Base-by-base conservation (phyloP, 2,888 invertebrate species). In the Digitonthophagus gazella region DNA sequence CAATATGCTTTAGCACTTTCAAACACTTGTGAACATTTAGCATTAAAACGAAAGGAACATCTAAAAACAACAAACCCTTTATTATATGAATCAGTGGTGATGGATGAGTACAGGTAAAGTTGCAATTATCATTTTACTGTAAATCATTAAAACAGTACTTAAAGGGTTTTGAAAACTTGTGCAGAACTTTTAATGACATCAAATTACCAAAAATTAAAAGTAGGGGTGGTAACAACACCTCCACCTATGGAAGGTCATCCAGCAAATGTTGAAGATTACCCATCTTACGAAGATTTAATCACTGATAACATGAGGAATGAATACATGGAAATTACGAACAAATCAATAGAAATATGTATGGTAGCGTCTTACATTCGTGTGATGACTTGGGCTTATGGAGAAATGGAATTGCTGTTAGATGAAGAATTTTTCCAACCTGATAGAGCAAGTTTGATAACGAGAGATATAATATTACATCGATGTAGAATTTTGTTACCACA, bases 201-300 rank as follows among this genome's bases (percentile, higher is more conserved):
- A 6, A 54, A 64, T 8, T 69, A 64, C 28, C 11, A 28, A 22
- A 69, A 66, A 64, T 16, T n/a, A 0, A 3, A 44, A 57, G 64
- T 56, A 2, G 61, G 55, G 14, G 64, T 20, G 18, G 56, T 67
- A 2, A 57, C 66, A 2, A 67, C 66, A 5, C 54, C 20, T 18
- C 16, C 22, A 8, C 61, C 69, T 8, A 56, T 66, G 3, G 64
- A 67, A 54, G 28, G 58, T 15, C 67, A 67, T 61, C 22, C 22
- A n/a, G 16, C 58, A 1, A 16, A 15, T 8, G 1, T 22, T 1
- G 67, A 67, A 58, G 16, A 67, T 58, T 67, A 67, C 18, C 67
- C 67, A 2, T 14, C 19, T 58, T 67, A 67, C 67, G 8, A 11
- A 3, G 28, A 58, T 16, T 15, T 58, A n/a, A 15, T 58, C 11